A percentile compares a stretch with the other conserved stretches of the same genome.
Evolutionary conservation across 2,888 invertebrate genomes (phyloP).

Genomic region (Parthenolecanium corni): DNA sequence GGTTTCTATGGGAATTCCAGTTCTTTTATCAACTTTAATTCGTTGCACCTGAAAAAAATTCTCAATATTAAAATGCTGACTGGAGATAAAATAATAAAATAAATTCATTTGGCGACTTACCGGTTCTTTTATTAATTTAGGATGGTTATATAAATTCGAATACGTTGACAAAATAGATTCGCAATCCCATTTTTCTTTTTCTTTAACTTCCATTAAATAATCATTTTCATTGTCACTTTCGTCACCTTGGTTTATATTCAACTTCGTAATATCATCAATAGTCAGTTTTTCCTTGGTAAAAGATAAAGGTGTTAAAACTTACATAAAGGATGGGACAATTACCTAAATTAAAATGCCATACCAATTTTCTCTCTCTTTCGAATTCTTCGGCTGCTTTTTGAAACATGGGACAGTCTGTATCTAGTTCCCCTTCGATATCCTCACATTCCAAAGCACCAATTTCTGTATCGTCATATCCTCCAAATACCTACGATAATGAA

Average conservation of each 20-base stretch:
- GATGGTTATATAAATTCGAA: conserved; percentile 85
- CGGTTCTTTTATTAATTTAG: conserved; percentile 65
- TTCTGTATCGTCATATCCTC: conserved; percentile 76
- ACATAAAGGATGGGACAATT: no score
- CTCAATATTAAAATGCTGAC: conserved; percentile 21
- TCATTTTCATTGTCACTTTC: conserved; percentile 43
- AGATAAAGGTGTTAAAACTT: background rate
- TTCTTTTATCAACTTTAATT: conserved; percentile 58
- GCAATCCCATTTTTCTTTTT: conserved; percentile 54
- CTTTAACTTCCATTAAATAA: conserved; percentile 42
- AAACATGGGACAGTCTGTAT: conserved; percentile 56
- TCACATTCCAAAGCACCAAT: conserved; percentile 82
- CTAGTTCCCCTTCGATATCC: conserved; percentile 70
- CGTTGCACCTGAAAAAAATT: conserved; percentile 44
- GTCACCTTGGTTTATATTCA: conserved; percentile 4
- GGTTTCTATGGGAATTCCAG: conserved; percentile 59
- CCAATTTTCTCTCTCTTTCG: conserved; percentile 46
- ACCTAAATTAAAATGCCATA: no score
- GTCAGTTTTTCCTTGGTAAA: conserved; percentile 11
- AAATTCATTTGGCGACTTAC: conserved; percentile 38
- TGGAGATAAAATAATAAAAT: conserved; percentile 15
- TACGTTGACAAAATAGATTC: conserved; percentile 82
- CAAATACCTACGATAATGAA: conserved; percentile 49
- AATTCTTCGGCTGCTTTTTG: conserved; percentile 64
- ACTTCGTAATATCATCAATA: conserved; percentile 2